Evolutionary conservation across 2,888 invertebrate genomes (phyloP).

Genomic region (Epinotia bilunana): DNA sequence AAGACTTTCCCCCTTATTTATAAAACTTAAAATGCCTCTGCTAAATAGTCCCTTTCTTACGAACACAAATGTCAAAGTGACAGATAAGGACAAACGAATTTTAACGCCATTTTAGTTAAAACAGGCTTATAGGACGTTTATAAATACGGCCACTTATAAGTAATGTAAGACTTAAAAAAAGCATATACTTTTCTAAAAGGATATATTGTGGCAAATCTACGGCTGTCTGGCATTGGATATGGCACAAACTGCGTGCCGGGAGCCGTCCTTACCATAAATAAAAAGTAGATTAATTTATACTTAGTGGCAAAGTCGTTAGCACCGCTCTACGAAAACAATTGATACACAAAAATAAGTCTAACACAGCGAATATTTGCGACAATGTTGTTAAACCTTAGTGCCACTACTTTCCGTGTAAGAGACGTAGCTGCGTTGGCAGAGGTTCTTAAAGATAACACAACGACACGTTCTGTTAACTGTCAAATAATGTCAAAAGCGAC

Average conservation of each 20-base stretch:
- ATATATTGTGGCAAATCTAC: slow-evolving; percentile 54
- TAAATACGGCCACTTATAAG: too few species aligned
- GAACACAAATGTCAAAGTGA: too few species aligned
- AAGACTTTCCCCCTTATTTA: too few species aligned
- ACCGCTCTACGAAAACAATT: slow-evolving; percentile 52
- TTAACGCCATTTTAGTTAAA: too few species aligned
- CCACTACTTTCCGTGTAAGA: background rate
- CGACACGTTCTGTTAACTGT: too few species aligned
- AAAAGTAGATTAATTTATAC: slow-evolving; percentile 43
- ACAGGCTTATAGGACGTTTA: too few species aligned
- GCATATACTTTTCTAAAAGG: slow-evolving; percentile 36
- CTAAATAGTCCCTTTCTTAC: too few species aligned
- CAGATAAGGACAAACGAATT: too few species aligned
- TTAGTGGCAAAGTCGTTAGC: slow-evolving; percentile 63
- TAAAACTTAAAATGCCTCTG: too few species aligned
- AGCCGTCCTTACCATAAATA: slow-evolving; percentile 54
- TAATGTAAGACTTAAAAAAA: slow-evolving; percentile 37
- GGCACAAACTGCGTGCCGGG: slow-evolving; percentile 57
- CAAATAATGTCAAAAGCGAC: too few species aligned
- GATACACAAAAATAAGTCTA: slow-evolving; percentile 27
- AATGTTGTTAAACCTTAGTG: background rate
- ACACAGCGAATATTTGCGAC: slow-evolving; percentile 17
- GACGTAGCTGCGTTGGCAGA: too few species aligned
- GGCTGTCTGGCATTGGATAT: slow-evolving; percentile 58
- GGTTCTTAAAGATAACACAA: too few species aligned